Conservation (phyloP, 2,797 vertebrate species). For the Notolepis coatsorum region DNA sequence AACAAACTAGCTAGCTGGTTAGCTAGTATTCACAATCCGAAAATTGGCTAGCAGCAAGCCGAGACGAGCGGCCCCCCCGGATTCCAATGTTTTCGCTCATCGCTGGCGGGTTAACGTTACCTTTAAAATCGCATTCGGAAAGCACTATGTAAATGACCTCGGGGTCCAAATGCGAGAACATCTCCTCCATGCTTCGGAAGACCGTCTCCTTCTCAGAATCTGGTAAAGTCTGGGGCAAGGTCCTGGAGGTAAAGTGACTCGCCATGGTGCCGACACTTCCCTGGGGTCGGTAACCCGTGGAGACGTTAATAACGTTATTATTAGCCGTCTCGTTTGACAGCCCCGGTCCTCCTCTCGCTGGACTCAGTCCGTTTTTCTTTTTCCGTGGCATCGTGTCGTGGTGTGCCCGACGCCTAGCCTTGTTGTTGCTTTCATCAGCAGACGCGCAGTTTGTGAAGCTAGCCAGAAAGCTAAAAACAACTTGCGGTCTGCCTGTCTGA, state of each 20-base stretch:
- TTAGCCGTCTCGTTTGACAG: conserved; percentile 41
- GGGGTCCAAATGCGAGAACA: conserved; percentile 95
- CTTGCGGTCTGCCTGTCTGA: not conserved
- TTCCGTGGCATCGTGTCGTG: conserved; percentile 87
- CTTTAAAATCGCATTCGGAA: conserved; percentile 96
- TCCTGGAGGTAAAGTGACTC: conserved; percentile 38
- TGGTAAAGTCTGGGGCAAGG: conserved; percentile 11
- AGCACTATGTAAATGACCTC: conserved; percentile 95
- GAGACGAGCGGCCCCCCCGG: too few relatives aligned
- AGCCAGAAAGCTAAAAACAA: conserved; percentile 22
- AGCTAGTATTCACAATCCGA: too few relatives aligned
- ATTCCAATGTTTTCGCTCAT: too few relatives aligned
- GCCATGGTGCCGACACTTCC: conserved; percentile 37
- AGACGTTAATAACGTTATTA: conserved; percentile 29
- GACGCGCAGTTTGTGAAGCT: conserved; percentile 2
- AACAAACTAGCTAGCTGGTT: not conserved
- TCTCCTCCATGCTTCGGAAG: conserved; percentile 88
- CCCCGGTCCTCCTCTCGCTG: conserved; percentile 79
- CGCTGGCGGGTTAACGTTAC: conserved; percentile 71
- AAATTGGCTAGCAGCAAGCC: not conserved
- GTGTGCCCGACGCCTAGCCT: not conserved
- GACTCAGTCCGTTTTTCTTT: conserved; percentile 88
- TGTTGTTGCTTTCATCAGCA: conserved; percentile 39
- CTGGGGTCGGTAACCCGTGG: conserved; percentile 31
- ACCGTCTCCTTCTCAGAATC: conserved; percentile 80